Percentiles rank a stretch among this genome's conserved stretches.
These are phyloP conservation scores for Oryctolagus cuniculus DNA, from an alignment of 2,113 vertebrate genomes.

Conservation along the genomic window DNA sequence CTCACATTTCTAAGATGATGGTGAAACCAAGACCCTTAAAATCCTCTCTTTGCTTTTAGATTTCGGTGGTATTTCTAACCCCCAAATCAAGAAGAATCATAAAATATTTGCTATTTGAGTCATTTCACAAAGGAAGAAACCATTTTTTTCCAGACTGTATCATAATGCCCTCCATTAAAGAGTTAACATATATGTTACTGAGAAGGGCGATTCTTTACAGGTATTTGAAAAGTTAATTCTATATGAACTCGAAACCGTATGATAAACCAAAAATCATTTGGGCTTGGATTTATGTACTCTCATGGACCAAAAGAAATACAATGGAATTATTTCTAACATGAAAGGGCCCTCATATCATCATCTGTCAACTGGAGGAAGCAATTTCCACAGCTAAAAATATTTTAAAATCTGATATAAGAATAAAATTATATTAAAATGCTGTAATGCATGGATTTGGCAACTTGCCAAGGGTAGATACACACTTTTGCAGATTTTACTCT, in stretches of 20 bases:
- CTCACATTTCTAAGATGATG: not conserved
- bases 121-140: constrained; percentile 39
- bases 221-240: constrained; percentile 75
- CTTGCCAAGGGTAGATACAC: constrained; percentile 59
- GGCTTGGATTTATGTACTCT: constrained; percentile 49
- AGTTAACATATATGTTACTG: not conserved
- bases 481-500: constrained; percentile 70
- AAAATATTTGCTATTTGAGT: constrained; percentile 13
- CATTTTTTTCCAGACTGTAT: not conserved
- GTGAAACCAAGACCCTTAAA: not conserved
- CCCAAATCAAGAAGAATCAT: constrained; percentile 37
- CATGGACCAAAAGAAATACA: constrained; percentile 10
- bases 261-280: constrained; percentile 68
- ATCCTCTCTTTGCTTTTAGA: not conserved
- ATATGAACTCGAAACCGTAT: constrained; percentile 68
- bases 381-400: constrained; percentile 74
- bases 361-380: constrained; percentile 74
- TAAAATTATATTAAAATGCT: constrained; percentile 79
- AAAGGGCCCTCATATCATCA: constrained; percentile 15
- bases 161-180: not conserved
- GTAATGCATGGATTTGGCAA: constrained; percentile 63
- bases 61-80: constrained; percentile 1
- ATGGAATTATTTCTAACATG: constrained; percentile 67
- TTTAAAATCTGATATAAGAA: constrained; percentile 69
- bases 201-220: constrained; percentile 64